These are phyloP conservation scores for Hartigia nigra DNA, from an alignment of 2,888 invertebrate species.

Conservation along the genomic window DNA sequence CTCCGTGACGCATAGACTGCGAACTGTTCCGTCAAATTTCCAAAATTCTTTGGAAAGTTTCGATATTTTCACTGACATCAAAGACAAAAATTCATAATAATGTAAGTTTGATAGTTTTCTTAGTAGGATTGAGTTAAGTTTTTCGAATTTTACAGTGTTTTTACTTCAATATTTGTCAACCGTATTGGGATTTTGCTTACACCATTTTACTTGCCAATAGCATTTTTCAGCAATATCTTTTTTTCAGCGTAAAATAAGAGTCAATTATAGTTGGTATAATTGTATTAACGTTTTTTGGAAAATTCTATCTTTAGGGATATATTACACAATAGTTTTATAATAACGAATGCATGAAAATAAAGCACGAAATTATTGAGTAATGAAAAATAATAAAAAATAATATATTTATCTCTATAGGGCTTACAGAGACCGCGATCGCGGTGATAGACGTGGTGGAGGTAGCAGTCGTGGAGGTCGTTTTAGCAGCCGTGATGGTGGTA, in stretches of 20 bases:
- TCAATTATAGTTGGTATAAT: background rate
- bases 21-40: background rate
- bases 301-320: background rate
- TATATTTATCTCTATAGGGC: constrained; percentile 43
- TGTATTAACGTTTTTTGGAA: background rate
- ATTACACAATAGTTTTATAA: background rate
- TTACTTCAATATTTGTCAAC: background rate
- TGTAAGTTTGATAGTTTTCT: background rate
- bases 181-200: background rate
- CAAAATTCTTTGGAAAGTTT: background rate
- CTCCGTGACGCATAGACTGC: background rate
- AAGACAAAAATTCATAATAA: background rate
- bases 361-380: background rate
- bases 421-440: constrained; percentile 60
- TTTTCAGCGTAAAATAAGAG: background rate
- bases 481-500: constrained; percentile 59
- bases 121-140: background rate
- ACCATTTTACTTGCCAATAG: background rate
- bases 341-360: background rate
- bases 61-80: background rate
- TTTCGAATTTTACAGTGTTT: background rate
- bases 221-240: background rate
- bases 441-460: constrained; percentile 64
- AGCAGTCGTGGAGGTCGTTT: constrained; percentile 67
- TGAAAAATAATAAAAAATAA: background rate